Conservation (phyloP, 2,797 vertebrate genomes). For the Karalla daura region DNA sequence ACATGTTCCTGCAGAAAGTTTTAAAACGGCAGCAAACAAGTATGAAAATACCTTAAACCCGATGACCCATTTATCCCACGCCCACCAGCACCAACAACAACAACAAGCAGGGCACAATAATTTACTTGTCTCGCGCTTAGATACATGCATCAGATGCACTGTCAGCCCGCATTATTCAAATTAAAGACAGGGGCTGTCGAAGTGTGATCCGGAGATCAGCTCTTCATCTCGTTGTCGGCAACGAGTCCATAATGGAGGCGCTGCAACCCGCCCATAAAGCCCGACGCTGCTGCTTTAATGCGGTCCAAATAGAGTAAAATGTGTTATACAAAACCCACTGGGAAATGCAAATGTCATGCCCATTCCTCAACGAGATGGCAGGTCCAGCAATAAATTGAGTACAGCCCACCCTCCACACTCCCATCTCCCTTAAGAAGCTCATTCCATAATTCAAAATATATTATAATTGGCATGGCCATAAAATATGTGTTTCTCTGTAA, state of each 20-base stretch:
- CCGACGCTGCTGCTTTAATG: slow-evolving; percentile 36
- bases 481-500: slow-evolving; percentile 73
- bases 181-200: background rate
- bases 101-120: background rate
- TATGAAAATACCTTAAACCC: background rate
- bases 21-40: background rate
- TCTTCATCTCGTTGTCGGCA: slow-evolving; percentile 21
- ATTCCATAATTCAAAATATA: slow-evolving; percentile 73
- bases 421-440: slow-evolving; percentile 53
- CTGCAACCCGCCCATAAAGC: slow-evolving; percentile 26
- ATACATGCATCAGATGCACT: background rate
- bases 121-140: background rate
- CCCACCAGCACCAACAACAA: too few relatives aligned
- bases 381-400: slow-evolving; percentile 62
- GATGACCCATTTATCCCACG: background rate
- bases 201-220: slow-evolving; percentile 25
- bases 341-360: slow-evolving; percentile 68
- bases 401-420: too few relatives aligned
- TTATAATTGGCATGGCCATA: slow-evolving; percentile 72
- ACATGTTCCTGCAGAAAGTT: background rate
- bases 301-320: slow-evolving; percentile 58
- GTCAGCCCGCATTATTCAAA: background rate
- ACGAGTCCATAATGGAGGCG: slow-evolving; percentile 19
- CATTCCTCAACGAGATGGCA: slow-evolving; percentile 65
- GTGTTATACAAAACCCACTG: slow-evolving; percentile 44